A percentile compares a stretch with the other conserved stretches of the same genome.
Evolutionary conservation across 2,888 invertebrate genomes (phyloP).

Genomic region (Diarsia mendica): DNA sequence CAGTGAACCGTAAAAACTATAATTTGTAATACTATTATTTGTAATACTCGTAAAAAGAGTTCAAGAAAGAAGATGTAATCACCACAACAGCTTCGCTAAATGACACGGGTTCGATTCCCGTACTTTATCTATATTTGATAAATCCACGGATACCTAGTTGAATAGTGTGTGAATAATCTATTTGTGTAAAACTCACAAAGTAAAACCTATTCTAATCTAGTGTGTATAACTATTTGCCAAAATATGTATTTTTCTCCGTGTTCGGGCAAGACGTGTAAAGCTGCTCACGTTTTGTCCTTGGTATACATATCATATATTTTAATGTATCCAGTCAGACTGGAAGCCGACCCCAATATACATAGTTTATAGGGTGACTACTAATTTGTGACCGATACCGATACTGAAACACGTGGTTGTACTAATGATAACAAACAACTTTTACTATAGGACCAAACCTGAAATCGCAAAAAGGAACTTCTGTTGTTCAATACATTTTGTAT

Average conservation of each 20-base stretch:
- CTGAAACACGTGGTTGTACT: too few relatives aligned
- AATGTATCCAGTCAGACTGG: slow-evolving; percentile 8
- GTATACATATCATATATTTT: slow-evolving; percentile 34
- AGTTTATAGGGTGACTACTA: too few relatives aligned
- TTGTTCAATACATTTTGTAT: too few relatives aligned
- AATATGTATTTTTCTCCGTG: slow-evolving; percentile 31
- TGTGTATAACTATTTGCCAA: slow-evolving; percentile 14
- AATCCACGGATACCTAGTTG: too few relatives aligned
- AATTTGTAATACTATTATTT: background rate
- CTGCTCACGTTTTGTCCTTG: slow-evolving; percentile 56
- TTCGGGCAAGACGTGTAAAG: slow-evolving; percentile 35
- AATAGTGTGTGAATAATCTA: background rate
- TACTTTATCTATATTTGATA: background rate
- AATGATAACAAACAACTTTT: too few relatives aligned
- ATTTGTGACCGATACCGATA: too few relatives aligned
- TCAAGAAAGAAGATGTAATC: background rate
- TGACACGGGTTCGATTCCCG: slow-evolving; percentile 7
- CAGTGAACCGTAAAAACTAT: too few relatives aligned
- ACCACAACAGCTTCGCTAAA: background rate
- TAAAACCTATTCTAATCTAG: background rate
- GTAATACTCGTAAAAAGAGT: background rate
- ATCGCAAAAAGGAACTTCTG: too few relatives aligned
- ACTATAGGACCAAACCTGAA: too few relatives aligned
- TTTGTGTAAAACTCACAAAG: background rate
- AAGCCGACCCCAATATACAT: background rate